phyloP scores from a whole-genome alignment of 2,113 vertebrate genomes.

The Zeus faber region DNA sequence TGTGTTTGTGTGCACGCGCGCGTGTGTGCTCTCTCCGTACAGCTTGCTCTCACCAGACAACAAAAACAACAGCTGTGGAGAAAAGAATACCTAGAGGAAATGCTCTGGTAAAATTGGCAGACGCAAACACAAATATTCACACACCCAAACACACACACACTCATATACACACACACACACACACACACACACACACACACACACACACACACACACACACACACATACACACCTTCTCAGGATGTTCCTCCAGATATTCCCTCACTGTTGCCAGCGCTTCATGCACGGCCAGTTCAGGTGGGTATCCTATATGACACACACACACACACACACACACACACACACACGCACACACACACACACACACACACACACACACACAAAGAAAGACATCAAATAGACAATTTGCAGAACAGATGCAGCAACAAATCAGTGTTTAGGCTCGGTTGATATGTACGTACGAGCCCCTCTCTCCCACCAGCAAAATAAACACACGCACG shows the following conservation, averaged over 20 bases:
- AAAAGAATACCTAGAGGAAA: conserved; percentile 68
- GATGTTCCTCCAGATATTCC: conserved; percentile 74
- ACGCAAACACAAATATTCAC: conserved; percentile 8
- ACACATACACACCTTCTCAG: conserved; percentile 52
- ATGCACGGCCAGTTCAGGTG: conserved; percentile 71
- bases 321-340: conserved; percentile 27
- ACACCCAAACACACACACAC: conserved; percentile 24
- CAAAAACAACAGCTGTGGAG: conserved; percentile 74
- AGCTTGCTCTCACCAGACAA: conserved; percentile 53
- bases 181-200: conserved; percentile 23
- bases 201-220: conserved; percentile 1
- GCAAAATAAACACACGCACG: neutral
- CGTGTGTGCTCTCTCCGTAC: conserved; percentile 44
- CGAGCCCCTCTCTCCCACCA: neutral
- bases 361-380: neutral
- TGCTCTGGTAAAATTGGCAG: conserved; percentile 35
- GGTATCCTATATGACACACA: conserved; percentile 67
- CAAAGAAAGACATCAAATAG: neutral
- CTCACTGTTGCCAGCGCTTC: conserved; percentile 73
- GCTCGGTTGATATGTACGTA: neutral
- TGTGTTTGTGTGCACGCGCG: conserved; percentile 20
- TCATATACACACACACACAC: conserved; percentile 5
- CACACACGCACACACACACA: conserved; percentile 14
- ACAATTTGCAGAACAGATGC: conserved; percentile 34
- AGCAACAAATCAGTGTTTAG: conserved; percentile 35